Evolutionary conservation across 1,140 invertebrate species (phyloP).

Genomic region (Archivesica marissinica): DNA sequence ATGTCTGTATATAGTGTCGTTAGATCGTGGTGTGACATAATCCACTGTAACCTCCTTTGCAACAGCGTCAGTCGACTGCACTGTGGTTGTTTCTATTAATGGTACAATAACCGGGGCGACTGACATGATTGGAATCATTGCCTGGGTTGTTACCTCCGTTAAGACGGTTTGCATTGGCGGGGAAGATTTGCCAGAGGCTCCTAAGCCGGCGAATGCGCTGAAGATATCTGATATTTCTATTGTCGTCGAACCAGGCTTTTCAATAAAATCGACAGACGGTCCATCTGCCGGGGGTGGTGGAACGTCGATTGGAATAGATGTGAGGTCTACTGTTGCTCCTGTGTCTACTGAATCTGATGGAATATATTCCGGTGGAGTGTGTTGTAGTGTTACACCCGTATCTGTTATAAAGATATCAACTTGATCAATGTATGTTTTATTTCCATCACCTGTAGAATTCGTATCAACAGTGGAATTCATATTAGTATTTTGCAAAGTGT

Average conservation of each 20-base stretch:
- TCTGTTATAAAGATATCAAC: not conserved
- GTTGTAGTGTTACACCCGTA: not conserved
- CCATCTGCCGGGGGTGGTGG: constrained; percentile 19
- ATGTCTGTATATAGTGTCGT: not conserved
- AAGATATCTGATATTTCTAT: constrained; percentile 41
- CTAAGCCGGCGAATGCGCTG: not conserved
- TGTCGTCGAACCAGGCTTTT: constrained; percentile 8
- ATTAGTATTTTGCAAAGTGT: not conserved
- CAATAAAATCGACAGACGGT: constrained; percentile 7
- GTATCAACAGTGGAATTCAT: not conserved
- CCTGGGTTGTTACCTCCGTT: not conserved
- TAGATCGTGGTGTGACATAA: not conserved
- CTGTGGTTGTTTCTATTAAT: not conserved
- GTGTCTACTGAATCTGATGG: not conserved
- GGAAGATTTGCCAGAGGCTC: not conserved
- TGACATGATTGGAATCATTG: not conserved
- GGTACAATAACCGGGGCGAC: not conserved
- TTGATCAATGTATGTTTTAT: not conserved
- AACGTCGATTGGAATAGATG: constrained; percentile 6
- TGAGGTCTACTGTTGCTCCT: not conserved
- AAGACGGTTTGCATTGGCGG: not conserved
- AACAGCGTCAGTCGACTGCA: not conserved
- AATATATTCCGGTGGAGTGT: not conserved
- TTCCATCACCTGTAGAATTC: not conserved
- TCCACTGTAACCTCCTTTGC: not conserved